Conservation (phyloP, 1,140 invertebrate species). For the Anoplolepis gracilipes region DNA sequence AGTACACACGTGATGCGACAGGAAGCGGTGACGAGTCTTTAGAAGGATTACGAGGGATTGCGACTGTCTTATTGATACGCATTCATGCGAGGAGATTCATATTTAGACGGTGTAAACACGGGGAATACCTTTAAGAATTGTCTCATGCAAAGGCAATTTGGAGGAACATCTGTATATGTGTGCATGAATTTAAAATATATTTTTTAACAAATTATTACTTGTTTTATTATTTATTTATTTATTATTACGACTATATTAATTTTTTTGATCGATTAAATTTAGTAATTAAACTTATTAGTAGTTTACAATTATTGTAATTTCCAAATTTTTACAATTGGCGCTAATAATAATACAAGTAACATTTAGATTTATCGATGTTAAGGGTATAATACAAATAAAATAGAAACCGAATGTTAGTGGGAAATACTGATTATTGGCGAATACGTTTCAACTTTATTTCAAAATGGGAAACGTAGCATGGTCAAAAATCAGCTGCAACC, state of each 20-base stretch:
- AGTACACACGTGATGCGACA: neutral
- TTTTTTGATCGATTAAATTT: neutral
- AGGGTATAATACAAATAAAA: neutral
- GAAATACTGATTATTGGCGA: neutral
- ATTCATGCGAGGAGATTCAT: conserved; percentile 24
- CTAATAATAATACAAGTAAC: neutral
- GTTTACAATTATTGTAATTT: neutral
- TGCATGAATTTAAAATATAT: neutral
- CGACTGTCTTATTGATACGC: conserved; percentile 39
- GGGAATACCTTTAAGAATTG: neutral
- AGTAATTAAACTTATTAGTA: neutral
- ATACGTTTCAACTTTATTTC: neutral
- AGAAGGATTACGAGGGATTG: conserved; percentile 48
- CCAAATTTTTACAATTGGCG: neutral
- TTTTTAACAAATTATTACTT: neutral
- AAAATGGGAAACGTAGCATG: conserved; percentile 9
- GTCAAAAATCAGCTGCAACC: conserved; percentile 64
- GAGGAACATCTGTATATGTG: neutral
- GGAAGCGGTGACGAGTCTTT: conserved; percentile 1
- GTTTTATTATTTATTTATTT: neutral
- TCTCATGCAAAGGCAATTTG: neutral
- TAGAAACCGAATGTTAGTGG: neutral
- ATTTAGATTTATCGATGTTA: neutral
- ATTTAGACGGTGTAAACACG: conserved; percentile 47
- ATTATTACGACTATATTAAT: neutral